phyloP scores from a whole-genome alignment of 1,140 invertebrate genomes.

The Dinothrombium tinctorium region DNA sequence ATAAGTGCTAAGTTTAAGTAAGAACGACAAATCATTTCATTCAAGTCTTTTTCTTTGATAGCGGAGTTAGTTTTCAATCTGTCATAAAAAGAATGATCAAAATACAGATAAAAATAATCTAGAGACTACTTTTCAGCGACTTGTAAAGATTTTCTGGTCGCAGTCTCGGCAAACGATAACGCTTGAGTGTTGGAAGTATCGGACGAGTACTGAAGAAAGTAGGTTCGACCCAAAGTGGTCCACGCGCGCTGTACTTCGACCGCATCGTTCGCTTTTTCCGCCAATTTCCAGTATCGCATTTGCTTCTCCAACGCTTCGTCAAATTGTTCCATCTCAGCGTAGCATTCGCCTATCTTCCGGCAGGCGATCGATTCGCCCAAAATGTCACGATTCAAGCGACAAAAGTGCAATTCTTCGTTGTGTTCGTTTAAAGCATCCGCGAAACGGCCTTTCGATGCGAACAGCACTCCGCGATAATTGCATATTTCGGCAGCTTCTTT shows the following conservation, averaged over 20 bases:
- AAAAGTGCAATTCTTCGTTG: slow-evolving; percentile 33
- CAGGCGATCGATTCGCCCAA: slow-evolving; percentile 50
- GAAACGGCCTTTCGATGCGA: slow-evolving; percentile 27
- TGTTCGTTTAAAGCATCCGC: slow-evolving; percentile 50
- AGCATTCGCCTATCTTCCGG: slow-evolving; percentile 68
- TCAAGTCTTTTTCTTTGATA: slow-evolving; percentile 27
- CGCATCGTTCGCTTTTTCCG: slow-evolving; percentile 31
- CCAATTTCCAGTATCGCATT: slow-evolving; percentile 40
- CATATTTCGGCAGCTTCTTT: background rate
- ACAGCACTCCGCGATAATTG: slow-evolving; percentile 9
- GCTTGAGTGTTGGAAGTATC: background rate
- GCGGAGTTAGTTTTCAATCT: slow-evolving; percentile 13
- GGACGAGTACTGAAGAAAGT: slow-evolving; percentile 28
- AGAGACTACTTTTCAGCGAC: background rate
- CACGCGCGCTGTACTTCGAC: slow-evolving; percentile 69
- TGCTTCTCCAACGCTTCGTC: slow-evolving; percentile 51
- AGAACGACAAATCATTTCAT: slow-evolving; percentile 56
- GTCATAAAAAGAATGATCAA: background rate
- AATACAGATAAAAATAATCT: background rate
- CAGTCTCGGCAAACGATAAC: background rate
- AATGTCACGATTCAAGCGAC: slow-evolving; percentile 34
- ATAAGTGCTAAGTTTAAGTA: slow-evolving; percentile 63
- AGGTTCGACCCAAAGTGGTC: slow-evolving; percentile 63
- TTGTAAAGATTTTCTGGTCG: background rate
- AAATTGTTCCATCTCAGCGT: slow-evolving; percentile 41